These are phyloP conservation scores for Mormoops blainvillei DNA, from an alignment of 2,113 vertebrate species.

Conservation along the genomic window DNA sequence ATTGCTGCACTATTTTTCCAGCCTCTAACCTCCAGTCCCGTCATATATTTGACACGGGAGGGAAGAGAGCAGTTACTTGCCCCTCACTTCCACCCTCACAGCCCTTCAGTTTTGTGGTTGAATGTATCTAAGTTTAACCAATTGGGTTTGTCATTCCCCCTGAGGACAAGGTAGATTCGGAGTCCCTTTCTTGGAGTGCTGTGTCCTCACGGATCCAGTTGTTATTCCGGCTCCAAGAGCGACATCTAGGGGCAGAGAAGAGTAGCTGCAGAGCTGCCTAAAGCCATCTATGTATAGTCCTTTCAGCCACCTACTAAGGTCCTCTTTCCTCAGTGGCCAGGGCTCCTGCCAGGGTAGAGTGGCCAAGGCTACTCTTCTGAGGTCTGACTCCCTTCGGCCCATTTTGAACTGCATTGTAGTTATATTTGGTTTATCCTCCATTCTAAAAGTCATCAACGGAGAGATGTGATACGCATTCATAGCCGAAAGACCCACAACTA, in stretches of 20 bases:
- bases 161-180: not conserved
- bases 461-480: not conserved
- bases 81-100: not conserved
- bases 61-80: not conserved
- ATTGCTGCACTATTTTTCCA: not conserved
- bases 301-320: not conserved
- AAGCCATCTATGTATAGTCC: not conserved
- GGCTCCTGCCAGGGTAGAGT: not conserved
- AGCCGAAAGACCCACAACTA: not conserved
- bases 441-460: not conserved
- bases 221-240: conserved; percentile 45
- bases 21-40: not conserved
- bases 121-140: not conserved
- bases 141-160: not conserved
- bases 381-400: not conserved
- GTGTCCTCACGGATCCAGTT: not conserved
- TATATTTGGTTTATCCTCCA: not conserved
- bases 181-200: not conserved
- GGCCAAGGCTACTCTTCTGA: not conserved
- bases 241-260: conserved; percentile 56
- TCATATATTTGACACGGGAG: not conserved
- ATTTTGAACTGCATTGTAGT: not conserved
- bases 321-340: not conserved
- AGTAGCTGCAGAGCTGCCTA: not conserved
- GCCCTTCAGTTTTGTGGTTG: not conserved